Percentiles rank a stretch among this genome's conserved stretches.
Conservation (phyloP, 2,888 invertebrate genomes). For the Loripinus fragilis region DNA sequence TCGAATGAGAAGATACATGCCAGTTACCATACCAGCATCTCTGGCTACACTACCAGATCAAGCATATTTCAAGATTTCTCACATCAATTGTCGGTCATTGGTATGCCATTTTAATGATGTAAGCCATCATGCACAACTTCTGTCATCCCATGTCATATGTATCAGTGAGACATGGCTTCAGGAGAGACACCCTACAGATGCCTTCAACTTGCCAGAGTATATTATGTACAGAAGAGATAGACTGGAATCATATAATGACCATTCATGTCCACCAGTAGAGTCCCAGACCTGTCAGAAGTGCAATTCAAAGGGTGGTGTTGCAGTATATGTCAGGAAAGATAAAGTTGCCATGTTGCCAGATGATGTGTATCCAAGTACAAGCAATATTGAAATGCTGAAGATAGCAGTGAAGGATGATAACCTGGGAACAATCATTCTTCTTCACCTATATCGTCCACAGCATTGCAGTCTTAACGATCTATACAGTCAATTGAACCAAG, state of each 20-base stretch:
- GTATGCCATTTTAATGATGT: background rate
- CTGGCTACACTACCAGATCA: background rate
- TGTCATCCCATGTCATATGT: background rate
- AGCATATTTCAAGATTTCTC: too few species aligned
- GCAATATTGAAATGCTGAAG: background rate
- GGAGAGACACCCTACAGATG: background rate
- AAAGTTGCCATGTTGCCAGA: too few species aligned
- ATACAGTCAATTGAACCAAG: background rate
- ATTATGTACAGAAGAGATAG: background rate
- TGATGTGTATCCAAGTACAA: background rate
- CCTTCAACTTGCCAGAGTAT: background rate
- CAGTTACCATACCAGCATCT: background rate
- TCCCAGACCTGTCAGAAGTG: background rate
- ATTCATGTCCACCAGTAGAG: background rate
- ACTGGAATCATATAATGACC: too few species aligned
- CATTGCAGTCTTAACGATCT: background rate
- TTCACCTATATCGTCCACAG: background rate
- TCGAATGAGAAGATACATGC: background rate
- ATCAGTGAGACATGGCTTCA: background rate
- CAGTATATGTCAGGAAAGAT: background rate
- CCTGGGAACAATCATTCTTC: background rate
- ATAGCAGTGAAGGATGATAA: background rate
- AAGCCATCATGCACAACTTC: background rate
- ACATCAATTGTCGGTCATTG: background rate
- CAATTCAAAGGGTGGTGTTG: background rate